Base-by-base conservation (phyloP, 2,797 vertebrate species). In the Oophaga sylvatica region DNA sequence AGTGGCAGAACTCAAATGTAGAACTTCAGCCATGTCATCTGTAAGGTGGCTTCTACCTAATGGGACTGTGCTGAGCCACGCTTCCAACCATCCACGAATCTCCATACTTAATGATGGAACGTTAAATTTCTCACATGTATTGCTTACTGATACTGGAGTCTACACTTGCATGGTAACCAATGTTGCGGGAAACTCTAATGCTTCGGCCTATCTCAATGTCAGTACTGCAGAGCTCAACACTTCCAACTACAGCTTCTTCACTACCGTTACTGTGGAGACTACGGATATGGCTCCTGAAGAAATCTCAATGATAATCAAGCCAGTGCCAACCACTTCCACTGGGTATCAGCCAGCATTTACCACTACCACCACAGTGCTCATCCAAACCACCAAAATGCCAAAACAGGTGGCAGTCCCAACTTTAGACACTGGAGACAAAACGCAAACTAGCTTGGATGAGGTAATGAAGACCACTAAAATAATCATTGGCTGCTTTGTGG, bases 401-500 rank as follows among this genome's bases (percentile, higher is more conserved):
- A 95, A 94, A 91, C 96, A 96, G 92, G 96, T 96, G 91, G 96
- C 94, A 8, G 92, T 96, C 19, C 95, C 97, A 60, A 96, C 96
- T 5, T 93, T 95, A 86, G 96, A 95, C 88, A 86, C 95, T 88
- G 95, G 94, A 26, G 96, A 95, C 91, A 95, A 94, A 90, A 95
- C 94, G 91, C 96, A 96, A 79, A 95, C 97, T 92, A 99, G 97
- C 93, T 92, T 99, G 92, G 98, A 99, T 57, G 98, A 99, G 93
- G 96, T 98, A 91, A 99, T 99, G 98, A 98, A 97, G 95, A 99
- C 98, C 94, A 99, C 98, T 90, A 99, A 99, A 94, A 99, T 99
- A 94, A 99, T 99, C 94, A 99, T 99, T 87, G 97, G 97, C 88
- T 99, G 98, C 93, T 99, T 99, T 89, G 98, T 99, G 92, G 97